Evolutionary conservation across 2,113 vertebrate species (phyloP), one percentile per base, ranked within the genome.

Genomic region (Sinocyclocheilus grahami): DNA sequence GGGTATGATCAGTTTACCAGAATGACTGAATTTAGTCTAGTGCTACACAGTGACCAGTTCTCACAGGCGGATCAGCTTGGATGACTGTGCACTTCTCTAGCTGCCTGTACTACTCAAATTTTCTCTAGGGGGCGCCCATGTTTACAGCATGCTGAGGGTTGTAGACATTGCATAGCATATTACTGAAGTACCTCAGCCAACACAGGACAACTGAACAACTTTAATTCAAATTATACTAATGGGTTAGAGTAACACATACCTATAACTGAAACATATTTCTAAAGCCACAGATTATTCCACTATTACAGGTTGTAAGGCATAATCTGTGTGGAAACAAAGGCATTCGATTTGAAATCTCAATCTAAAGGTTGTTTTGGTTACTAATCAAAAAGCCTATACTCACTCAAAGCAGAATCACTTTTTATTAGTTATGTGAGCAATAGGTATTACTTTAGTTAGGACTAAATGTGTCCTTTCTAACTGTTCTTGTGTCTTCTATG

Each of bases 111-210:
- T 42, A 39, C 69, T 58, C 8, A 24, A 24, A n/a, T 20, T 14
- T 37, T 60, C 30, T 74, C 67, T 71, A 84, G 82, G 20, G 82
- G 82, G 82, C 82, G 82, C 51, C 33, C 4, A 30, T 55, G 81
- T 55, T 55, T 39, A 33, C 10, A 7, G 24, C 33, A 80, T 79
- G 24, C 48, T 30, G 2, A 53, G 13, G 24, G n/a, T 30, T 27
- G 14, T 9, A 18, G 75, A 16, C 55, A 46, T 20, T 46, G 71
- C 39, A 27, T 27, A 42, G 27, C 27, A 69, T 8, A 33, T 8
- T 8, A 69, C 12, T 48, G 14, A 75, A 24, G 22, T 11, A 6
- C 20, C 42, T 42, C 42, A 42, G 42, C 42, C 24, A 77, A 51
- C n/a, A 53, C 22, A 53, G 71, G 6, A 24, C 0, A 51, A 46